phyloP scores from a whole-genome alignment of 2,113 vertebrate species.

The Tor tambroides region DNA sequence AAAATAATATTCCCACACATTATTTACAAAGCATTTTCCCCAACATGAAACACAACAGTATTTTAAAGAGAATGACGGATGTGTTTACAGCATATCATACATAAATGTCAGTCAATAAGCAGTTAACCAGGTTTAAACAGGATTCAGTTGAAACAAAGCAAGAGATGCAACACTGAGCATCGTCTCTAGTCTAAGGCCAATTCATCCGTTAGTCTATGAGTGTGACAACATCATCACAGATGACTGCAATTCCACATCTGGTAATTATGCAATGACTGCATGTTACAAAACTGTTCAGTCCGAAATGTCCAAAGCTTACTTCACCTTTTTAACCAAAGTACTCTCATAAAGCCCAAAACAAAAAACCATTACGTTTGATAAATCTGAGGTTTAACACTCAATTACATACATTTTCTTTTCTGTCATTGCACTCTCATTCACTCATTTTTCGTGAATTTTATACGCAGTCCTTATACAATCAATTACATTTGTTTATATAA shows the following conservation, averaged over 20 bases:
- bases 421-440: neutral
- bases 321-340: neutral
- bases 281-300: neutral
- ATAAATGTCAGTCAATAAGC: neutral
- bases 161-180: conserved; percentile 2
- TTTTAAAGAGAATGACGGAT: neutral
- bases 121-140: neutral
- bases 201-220: conserved; percentile 6
- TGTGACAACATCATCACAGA: neutral
- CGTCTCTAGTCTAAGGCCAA: conserved; percentile 9
- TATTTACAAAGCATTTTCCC: conserved; percentile 30
- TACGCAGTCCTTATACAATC: neutral
- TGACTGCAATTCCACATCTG: neutral
- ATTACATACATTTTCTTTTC: neutral
- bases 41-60: conserved; percentile 3
- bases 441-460: neutral
- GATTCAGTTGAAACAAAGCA: conserved; percentile 3
- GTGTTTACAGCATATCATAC: conserved; percentile 20
- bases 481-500: neutral
- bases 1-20: conserved; percentile 12
- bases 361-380: neutral
- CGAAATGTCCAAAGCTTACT: neutral
- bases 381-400: neutral
- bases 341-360: neutral
- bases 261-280: conserved; percentile 23